A percentile compares a stretch with the other conserved stretches of the same genome.
Evolutionary conservation across 2,888 invertebrate species (phyloP).

Genomic region (Lycia hirtaria): DNA sequence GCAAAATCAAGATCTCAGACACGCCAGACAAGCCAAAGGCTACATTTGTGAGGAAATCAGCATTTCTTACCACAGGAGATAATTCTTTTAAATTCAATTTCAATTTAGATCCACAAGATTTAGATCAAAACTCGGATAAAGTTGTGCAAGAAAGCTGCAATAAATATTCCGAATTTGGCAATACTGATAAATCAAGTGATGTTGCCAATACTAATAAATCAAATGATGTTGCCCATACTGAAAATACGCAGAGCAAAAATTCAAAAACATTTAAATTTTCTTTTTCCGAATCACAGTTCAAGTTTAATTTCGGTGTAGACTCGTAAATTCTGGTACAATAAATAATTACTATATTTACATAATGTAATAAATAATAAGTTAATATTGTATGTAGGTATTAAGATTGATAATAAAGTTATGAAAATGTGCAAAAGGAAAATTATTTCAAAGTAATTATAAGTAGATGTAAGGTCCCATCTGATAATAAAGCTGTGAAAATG

Average conservation of each 20-base stretch:
- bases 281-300: constrained; percentile 84
- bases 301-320: constrained; percentile 87
- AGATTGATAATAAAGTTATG: constrained; percentile 9
- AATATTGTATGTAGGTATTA: not conserved
- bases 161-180: constrained; percentile 34
- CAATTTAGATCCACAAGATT: constrained; percentile 58
- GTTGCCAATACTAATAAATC: constrained; percentile 2
- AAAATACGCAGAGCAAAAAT: constrained; percentile 33
- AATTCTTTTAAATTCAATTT: constrained; percentile 85
- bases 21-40: constrained; percentile 84
- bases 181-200: constrained; percentile 34
- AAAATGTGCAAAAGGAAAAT: no score
- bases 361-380: constrained; percentile 5
- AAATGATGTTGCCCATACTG: not conserved
- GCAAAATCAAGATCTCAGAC: constrained; percentile 85
- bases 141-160: constrained; percentile 31
- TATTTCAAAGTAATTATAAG: no score
- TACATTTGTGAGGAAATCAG: constrained; percentile 89
- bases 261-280: constrained; percentile 68
- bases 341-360: not conserved
- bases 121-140: constrained; percentile 45
- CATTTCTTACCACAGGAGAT: constrained; percentile 78
- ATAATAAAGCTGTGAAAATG: no score
- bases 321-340: constrained; percentile 41
- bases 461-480: no score